phyloP scores from a whole-genome alignment of 2,113 vertebrate genomes.

The Chrysemys picta region DNA sequence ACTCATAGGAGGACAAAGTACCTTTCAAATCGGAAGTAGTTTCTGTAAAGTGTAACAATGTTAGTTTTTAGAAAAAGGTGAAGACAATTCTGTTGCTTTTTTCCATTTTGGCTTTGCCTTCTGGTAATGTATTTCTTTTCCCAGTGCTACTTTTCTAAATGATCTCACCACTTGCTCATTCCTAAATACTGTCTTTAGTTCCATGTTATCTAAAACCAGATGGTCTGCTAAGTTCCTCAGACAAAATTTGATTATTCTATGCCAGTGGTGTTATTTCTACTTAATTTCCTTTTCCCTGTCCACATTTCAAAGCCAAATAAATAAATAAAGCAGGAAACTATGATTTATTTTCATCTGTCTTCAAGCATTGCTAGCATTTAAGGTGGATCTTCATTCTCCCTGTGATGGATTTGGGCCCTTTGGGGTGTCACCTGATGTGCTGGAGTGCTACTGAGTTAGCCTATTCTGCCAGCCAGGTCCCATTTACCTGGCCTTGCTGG shows the following conservation, averaged over 20 bases:
- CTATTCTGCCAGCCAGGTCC: too few relatives aligned
- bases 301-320: neutral
- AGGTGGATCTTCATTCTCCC: neutral
- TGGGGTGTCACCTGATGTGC: too few relatives aligned
- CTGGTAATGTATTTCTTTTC: neutral
- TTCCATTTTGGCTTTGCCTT: neutral
- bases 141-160: neutral
- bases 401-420: too few relatives aligned
- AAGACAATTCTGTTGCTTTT: accelerated
- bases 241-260: neutral
- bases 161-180: neutral
- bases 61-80: neutral
- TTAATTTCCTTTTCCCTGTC: conserved; percentile 8
- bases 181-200: neutral
- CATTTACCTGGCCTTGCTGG: too few relatives aligned
- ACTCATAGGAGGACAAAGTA: neutral
- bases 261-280: neutral
- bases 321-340: neutral
- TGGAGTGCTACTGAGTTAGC: too few relatives aligned
- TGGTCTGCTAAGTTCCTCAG: conserved; percentile 8
- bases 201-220: conserved; percentile 6
- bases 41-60: neutral
- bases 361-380: neutral
- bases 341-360: conserved; percentile 1
- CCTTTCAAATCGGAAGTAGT: neutral